Evolutionary conservation across 2,888 invertebrate genomes (phyloP).

Genomic region (Scaptomyza polygonia): DNA sequence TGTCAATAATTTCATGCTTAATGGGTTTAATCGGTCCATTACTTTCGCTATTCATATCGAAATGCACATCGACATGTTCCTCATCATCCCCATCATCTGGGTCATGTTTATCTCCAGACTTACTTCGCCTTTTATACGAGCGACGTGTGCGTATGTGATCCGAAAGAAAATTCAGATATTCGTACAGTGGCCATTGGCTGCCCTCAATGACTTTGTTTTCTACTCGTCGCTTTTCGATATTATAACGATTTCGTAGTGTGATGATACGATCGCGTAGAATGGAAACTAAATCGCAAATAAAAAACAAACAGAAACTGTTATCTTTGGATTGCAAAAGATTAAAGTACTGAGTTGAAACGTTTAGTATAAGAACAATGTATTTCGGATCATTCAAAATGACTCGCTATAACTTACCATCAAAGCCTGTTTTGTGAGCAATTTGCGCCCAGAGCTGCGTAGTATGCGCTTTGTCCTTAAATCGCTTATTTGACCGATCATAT

Average conservation of each 20-base stretch:
- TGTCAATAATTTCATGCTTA: slow-evolving; percentile 54
- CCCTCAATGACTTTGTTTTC: slow-evolving; percentile 74
- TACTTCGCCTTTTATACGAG: slow-evolving; percentile 76
- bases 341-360: too few species aligned
- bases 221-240: slow-evolving; percentile 84
- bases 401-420: slow-evolving; percentile 78
- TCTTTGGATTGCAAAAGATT: background rate
- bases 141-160: slow-evolving; percentile 83
- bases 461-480: slow-evolving; percentile 83
- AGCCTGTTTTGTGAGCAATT: slow-evolving; percentile 83
- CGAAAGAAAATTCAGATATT: slow-evolving; percentile 82
- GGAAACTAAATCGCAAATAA: slow-evolving; percentile 64
- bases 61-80: slow-evolving; percentile 56
- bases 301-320: background rate
- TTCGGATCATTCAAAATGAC: too few species aligned
- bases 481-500: slow-evolving; percentile 82
- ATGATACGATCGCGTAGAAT: slow-evolving; percentile 84
- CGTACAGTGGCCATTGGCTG: slow-evolving; percentile 83
- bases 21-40: slow-evolving; percentile 48
- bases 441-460: slow-evolving; percentile 82
- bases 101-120: slow-evolving; percentile 25
- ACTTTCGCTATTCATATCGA: slow-evolving; percentile 49
- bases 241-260: slow-evolving; percentile 84
- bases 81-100: slow-evolving; percentile 63
- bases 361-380: too few species aligned